A percentile compares a stretch with the other conserved stretches of the same genome.
Evolutionary conservation across 2,797 vertebrate species (phyloP).

Genomic region (Sebastes taczanowskii): DNA sequence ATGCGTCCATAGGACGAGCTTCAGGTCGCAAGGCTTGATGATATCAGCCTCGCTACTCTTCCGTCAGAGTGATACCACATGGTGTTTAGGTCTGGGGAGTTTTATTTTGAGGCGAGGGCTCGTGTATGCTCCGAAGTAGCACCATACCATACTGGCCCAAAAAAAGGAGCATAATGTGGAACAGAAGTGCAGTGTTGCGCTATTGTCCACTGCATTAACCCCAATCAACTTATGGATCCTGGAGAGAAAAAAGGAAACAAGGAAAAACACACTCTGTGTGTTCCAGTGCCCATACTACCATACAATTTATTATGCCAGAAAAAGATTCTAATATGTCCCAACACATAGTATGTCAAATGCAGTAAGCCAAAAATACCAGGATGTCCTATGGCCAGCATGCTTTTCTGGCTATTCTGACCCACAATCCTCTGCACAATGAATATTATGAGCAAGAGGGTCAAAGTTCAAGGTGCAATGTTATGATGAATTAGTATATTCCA

Average conservation of each 20-base stretch:
- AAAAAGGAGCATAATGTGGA: constrained; percentile 72
- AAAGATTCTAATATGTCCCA: too few species aligned
- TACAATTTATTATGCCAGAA: too few species aligned
- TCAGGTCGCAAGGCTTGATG: constrained; percentile 56
- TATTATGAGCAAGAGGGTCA: too few species aligned
- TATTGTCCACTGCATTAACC: constrained; percentile 78
- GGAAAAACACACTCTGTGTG: neutral
- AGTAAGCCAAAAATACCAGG: too few species aligned
- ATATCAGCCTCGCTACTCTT: constrained; percentile 55
- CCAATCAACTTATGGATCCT: constrained; percentile 68
- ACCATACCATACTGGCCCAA: constrained; percentile 34
- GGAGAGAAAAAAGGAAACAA: constrained; percentile 10
- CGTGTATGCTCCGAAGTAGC: constrained; percentile 57
- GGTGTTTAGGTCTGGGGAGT: constrained; percentile 73
- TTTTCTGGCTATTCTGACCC: too few species aligned
- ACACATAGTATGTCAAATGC: too few species aligned
- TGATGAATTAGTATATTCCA: too few species aligned
- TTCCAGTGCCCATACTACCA: too few species aligned
- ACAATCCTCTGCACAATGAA: too few species aligned
- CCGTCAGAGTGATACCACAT: constrained; percentile 72
- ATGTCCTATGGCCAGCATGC: too few species aligned
- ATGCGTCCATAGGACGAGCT: constrained; percentile 48
- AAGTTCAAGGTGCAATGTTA: too few species aligned
- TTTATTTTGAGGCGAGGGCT: constrained; percentile 72
- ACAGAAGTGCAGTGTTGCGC: constrained; percentile 73